Evolutionary conservation across 2,797 vertebrate genomes (phyloP).

Genomic region (Falco cherrug): DNA sequence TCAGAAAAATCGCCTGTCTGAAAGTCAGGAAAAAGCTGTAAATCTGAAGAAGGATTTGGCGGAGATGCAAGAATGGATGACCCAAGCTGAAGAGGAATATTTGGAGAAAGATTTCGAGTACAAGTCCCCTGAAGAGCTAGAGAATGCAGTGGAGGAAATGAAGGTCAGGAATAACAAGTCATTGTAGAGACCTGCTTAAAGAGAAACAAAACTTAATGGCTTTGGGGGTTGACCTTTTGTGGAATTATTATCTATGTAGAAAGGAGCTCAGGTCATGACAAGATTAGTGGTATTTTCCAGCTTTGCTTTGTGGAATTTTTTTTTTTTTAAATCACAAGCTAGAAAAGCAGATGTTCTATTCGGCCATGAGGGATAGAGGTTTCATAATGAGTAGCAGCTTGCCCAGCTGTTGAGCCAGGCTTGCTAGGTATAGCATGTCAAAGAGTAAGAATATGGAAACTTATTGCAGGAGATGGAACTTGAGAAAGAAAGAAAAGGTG

Average conservation of each 20-base stretch:
- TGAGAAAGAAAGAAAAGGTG: neutral
- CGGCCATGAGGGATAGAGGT: neutral
- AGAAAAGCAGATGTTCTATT: slow-evolving; percentile 32
- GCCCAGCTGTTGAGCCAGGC: neutral
- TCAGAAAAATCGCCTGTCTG: slow-evolving; percentile 85
- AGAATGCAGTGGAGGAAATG: slow-evolving; percentile 93
- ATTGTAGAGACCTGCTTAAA: neutral
- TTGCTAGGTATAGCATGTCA: neutral
- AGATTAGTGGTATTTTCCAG: slow-evolving; percentile 9
- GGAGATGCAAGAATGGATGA: slow-evolving; percentile 99
- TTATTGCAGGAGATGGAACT: neutral
- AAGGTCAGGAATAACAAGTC: slow-evolving; percentile 81
- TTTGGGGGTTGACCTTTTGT: neutral
- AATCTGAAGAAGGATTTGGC: slow-evolving; percentile 96
- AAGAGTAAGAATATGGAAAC: neutral
- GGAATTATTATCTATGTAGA: neutral
- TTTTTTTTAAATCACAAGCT: slow-evolving; percentile 38
- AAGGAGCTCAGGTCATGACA: neutral
- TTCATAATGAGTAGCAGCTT: slow-evolving; percentile 3
- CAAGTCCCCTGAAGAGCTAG: slow-evolving; percentile 94
- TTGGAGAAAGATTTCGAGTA: slow-evolving; percentile 98
- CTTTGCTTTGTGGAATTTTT: neutral
- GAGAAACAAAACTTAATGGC: neutral
- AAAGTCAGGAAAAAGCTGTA: slow-evolving; percentile 89
- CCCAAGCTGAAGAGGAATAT: slow-evolving; percentile 95